Percentiles rank a stretch among this genome's conserved stretches.
These are phyloP conservation scores for Dicrostonyx torquatus DNA, from an alignment of 2,797 vertebrate genomes.

Conservation along the genomic window DNA sequence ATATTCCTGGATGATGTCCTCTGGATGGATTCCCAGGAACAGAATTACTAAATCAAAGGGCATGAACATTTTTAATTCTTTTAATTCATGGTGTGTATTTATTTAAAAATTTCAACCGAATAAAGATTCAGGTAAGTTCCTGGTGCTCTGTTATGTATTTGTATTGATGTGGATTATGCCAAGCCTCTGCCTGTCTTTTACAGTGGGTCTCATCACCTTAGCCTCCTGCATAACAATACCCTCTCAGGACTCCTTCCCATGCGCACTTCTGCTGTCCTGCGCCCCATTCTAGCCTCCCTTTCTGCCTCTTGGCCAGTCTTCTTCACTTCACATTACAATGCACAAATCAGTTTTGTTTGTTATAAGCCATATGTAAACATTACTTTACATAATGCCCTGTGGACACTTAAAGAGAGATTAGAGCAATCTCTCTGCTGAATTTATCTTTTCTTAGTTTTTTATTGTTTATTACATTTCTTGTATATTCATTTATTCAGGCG, in stretches of 20 bases:
- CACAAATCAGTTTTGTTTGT: neutral
- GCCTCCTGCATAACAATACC: fast-evolving
- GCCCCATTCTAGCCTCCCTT: neutral
- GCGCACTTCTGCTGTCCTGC: fast-evolving
- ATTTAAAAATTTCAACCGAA: slow-evolving; percentile 70
- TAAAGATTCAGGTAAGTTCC: slow-evolving; percentile 64
- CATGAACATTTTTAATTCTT: slow-evolving; percentile 79
- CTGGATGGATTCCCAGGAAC: slow-evolving; percentile 80
- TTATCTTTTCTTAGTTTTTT: slow-evolving; percentile 39
- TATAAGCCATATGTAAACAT: neutral
- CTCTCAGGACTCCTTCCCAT: fast-evolving
- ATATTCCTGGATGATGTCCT: slow-evolving; percentile 79
- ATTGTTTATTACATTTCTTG: neutral
- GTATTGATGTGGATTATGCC: neutral
- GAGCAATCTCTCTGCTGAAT: neutral
- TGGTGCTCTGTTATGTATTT: slow-evolving; percentile 28
- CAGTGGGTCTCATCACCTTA: neutral
- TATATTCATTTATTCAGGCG: neutral
- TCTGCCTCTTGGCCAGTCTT: neutral
- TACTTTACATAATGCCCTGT: neutral
- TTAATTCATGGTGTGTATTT: slow-evolving; percentile 76
- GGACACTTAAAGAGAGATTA: neutral
- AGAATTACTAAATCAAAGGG: slow-evolving; percentile 79
- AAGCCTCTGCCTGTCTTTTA: neutral
- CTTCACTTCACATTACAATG: neutral